Percentiles rank a stretch among this genome's conserved stretches.
Conservation (phyloP, 92 coral and sea anemone species). For the Diadumene lineata region DNA sequence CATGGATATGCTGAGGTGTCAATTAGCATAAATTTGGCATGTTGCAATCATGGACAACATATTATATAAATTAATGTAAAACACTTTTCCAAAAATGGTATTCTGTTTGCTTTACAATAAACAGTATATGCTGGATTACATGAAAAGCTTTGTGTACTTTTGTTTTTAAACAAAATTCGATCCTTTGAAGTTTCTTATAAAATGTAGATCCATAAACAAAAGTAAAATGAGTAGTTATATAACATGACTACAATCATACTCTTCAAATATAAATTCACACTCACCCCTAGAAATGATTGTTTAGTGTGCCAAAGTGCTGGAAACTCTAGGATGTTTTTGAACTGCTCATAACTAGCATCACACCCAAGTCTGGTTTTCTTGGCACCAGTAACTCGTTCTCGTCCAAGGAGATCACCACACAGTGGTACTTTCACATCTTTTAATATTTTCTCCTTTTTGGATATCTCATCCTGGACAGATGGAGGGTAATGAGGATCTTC, state of each 20-base stretch:
- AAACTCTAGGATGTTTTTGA: constrained; percentile 41
- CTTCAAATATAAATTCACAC: not conserved
- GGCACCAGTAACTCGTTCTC: constrained; percentile 64
- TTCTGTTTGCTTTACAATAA: no score
- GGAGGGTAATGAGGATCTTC: not conserved
- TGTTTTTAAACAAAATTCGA: no score
- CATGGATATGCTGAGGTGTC: no score
- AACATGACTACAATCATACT: no score
- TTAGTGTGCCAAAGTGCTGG: constrained; percentile 71
- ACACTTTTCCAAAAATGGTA: no score
- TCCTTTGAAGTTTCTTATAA: no score
- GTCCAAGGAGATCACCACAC: constrained; percentile 55
- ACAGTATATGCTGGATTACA: no score
- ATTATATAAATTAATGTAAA: no score
- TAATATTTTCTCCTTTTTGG: constrained; percentile 20
- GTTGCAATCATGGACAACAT: no score
- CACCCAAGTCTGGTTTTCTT: constrained; percentile 64
- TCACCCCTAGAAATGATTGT: constrained; percentile 52
- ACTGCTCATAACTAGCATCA: constrained; percentile 39
- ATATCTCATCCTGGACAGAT: not conserved
- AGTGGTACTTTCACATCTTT: constrained; percentile 47
- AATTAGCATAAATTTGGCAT: no score
- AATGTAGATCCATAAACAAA: not conserved
- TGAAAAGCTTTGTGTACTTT: no score
- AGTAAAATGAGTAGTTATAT: no score